phyloP scores from a whole-genome alignment of 2,797 vertebrate genomes.

The Lates japonicus region DNA sequence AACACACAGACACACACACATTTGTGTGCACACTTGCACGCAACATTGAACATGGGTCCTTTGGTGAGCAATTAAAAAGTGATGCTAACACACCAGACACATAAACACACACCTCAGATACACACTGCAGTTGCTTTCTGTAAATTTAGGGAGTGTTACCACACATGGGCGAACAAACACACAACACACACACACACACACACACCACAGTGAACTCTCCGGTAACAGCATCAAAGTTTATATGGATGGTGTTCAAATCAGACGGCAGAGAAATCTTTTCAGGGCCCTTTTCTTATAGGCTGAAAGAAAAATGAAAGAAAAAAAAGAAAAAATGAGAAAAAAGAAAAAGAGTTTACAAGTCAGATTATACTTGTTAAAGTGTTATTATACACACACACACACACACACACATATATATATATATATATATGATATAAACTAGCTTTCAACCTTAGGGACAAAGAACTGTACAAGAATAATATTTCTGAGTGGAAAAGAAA shows the following conservation, averaged over 20 bases:
- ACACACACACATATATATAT: too few species aligned
- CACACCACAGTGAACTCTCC: constrained; percentile 95
- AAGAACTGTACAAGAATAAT: too few species aligned
- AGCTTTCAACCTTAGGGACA: neutral
- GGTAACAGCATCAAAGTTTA: constrained; percentile 96
- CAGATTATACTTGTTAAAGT: neutral
- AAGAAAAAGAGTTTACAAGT: neutral
- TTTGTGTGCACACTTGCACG: too few species aligned
- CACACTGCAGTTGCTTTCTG: constrained; percentile 60
- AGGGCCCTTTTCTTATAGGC: constrained; percentile 94
- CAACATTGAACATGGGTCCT: constrained; percentile 42
- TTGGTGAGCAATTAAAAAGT: constrained; percentile 55
- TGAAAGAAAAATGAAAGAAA: constrained; percentile 62
- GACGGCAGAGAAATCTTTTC: constrained; percentile 97
- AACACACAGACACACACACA: neutral
- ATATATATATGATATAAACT: too few species aligned
- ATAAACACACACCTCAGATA: constrained; percentile 26
- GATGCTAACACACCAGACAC: constrained; percentile 23
- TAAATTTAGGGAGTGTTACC: neutral
- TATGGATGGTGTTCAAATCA: constrained; percentile 97
- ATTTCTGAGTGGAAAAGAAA: neutral
- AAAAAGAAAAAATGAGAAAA: too few species aligned
- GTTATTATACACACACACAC: too few species aligned
- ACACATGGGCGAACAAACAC: constrained; percentile 11
- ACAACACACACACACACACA: constrained; percentile 24